These are phyloP conservation scores for Oreocharis arfaki DNA, from an alignment of 2,113 vertebrate genomes.

Conservation along the genomic window DNA sequence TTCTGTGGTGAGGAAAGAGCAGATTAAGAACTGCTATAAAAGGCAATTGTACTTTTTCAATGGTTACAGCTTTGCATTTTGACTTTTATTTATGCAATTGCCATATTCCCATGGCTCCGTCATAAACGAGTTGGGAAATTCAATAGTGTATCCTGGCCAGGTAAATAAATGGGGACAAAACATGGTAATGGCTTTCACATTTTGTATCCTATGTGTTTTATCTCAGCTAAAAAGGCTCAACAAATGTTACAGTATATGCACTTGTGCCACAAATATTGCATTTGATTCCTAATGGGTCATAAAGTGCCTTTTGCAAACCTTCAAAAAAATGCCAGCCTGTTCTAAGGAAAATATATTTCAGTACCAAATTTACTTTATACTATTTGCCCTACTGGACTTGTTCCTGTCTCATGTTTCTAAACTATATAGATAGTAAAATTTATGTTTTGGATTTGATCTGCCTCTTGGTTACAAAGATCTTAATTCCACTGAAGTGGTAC, in stretches of 20 bases:
- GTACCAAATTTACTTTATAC: conserved; percentile 7
- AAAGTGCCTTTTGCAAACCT: conserved; percentile 39
- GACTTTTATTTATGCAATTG: conserved; percentile 36
- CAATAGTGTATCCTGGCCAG: neutral
- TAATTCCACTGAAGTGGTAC: neutral
- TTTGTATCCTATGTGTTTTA: conserved; percentile 35
- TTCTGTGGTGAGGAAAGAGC: neutral
- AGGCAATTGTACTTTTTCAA: neutral
- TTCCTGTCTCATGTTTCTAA: neutral
- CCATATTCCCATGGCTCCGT: neutral
- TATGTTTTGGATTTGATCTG: conserved; percentile 10
- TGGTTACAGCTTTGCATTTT: conserved; percentile 5
- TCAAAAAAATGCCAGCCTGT: neutral
- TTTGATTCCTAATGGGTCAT: conserved; percentile 50
- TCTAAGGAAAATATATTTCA: conserved; percentile 21
- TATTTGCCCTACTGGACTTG: neutral
- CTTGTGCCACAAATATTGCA: conserved; percentile 23
- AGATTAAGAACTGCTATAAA: conserved; percentile 17
- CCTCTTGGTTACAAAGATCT: neutral
- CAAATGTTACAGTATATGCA: conserved; percentile 30
- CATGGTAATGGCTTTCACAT: conserved; percentile 29
- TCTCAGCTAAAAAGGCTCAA: conserved; percentile 39
- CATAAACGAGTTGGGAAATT: conserved; percentile 31
- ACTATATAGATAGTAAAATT: neutral
- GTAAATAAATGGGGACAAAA: conserved; percentile 29